These are phyloP conservation scores for Callospermophilus lateralis DNA, from an alignment of 2,113 vertebrate genomes.

Conservation along the genomic window DNA sequence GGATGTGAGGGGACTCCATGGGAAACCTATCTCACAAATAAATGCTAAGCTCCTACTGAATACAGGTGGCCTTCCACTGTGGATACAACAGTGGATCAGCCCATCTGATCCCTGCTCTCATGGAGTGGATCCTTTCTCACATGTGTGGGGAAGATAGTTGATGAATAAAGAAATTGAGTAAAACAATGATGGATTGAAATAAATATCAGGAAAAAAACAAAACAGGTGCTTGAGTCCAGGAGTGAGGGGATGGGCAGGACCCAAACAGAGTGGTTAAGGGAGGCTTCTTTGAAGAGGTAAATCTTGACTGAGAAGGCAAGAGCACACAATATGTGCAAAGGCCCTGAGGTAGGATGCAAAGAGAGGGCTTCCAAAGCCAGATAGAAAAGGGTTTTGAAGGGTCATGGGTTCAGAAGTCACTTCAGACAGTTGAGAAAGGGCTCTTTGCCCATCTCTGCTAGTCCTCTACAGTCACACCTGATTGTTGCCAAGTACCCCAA, in stretches of 20 bases:
- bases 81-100: not conserved
- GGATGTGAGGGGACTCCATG: not conserved
- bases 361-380: not conserved
- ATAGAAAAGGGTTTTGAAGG: not conserved
- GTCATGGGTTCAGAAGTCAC: not conserved
- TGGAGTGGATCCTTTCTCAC: not conserved
- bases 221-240: not conserved
- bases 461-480: not conserved
- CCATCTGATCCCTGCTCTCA: not conserved
- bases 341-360: not conserved
- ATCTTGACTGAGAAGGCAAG: not conserved
- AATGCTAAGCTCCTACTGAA: not conserved
- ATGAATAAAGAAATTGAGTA: constrained; percentile 1
- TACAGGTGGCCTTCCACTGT: not conserved
- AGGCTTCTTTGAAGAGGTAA: not conserved
- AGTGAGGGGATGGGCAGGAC: not conserved
- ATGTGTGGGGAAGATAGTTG: not conserved
- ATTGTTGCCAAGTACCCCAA: not conserved
- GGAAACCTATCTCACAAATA: not conserved
- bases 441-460: not conserved
- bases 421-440: no score
- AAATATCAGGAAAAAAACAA: not conserved
- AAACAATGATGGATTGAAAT: not conserved
- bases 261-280: not conserved
- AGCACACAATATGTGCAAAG: not conserved